Evolutionary conservation across 2,797 vertebrate species (phyloP).

Genomic region (Scomberomorus guttatus): DNA sequence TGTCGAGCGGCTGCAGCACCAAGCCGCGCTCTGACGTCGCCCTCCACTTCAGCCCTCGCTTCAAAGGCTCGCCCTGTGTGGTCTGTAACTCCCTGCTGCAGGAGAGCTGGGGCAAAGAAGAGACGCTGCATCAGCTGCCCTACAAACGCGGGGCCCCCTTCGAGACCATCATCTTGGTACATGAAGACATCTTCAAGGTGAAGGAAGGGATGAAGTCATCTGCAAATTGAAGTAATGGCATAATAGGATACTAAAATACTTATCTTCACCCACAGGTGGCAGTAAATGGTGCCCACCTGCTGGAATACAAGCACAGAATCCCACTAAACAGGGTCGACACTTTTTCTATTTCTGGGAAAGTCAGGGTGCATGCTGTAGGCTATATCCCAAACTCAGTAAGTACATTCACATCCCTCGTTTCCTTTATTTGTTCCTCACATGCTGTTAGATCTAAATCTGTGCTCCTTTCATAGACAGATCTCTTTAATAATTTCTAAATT

Average conservation of each 20-base stretch:
- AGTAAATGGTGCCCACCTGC: slow-evolving; percentile 91
- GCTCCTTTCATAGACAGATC: not conserved
- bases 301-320: slow-evolving; percentile 93
- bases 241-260: not conserved
- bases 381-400: slow-evolving; percentile 91
- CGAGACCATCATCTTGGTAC: slow-evolving; percentile 91
- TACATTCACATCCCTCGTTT: not conserved
- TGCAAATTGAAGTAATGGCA: too few species aligned
- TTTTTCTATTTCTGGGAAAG: slow-evolving; percentile 91
- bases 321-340: slow-evolving; percentile 89
- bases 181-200: slow-evolving; percentile 92
- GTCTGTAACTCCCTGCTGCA: slow-evolving; percentile 91
- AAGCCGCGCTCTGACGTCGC: slow-evolving; percentile 93
- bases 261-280: slow-evolving; percentile 86
- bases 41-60: slow-evolving; percentile 94
- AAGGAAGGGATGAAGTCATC: not conserved
- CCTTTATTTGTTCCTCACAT: not conserved
- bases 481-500: slow-evolving; percentile 5
- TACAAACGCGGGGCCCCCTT: slow-evolving; percentile 92
- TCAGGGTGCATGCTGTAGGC: slow-evolving; percentile 88
- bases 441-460: not conserved
- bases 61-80: slow-evolving; percentile 86
- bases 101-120: slow-evolving; percentile 92
- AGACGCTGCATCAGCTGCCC: slow-evolving; percentile 91
- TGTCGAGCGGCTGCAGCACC: slow-evolving; percentile 92